These are phyloP conservation scores for Pseudococcus jackbeardsleyi DNA, from an alignment of 2,888 invertebrate genomes.

Conservation along the genomic window DNA sequence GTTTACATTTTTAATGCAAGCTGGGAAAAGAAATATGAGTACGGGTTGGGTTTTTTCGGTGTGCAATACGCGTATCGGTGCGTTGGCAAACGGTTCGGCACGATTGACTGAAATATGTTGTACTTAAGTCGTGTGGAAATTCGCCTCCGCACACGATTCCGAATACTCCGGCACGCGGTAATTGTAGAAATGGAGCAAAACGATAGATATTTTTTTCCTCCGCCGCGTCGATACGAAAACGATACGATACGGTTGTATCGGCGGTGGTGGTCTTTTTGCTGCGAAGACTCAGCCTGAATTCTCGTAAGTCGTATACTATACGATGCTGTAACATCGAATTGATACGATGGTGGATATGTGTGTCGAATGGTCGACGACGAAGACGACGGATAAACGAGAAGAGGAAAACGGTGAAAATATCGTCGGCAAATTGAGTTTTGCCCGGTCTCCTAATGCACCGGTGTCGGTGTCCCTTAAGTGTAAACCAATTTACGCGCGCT, in stretches of 20 bases:
- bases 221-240: background rate
- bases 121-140: constrained; percentile 49
- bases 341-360: constrained; percentile 14
- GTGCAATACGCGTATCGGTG: constrained; percentile 39
- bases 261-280: background rate
- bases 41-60: constrained; percentile 25
- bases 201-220: constrained; percentile 15
- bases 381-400: background rate
- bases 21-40: constrained; percentile 38
- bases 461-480: constrained; percentile 35
- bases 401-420: constrained; percentile 32
- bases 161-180: background rate
- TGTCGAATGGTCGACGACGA: background rate
- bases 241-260: background rate
- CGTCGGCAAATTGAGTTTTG: constrained; percentile 49
- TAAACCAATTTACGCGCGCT: constrained; percentile 47
- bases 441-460: constrained; percentile 40
- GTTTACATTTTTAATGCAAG: constrained; percentile 53
- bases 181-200: constrained; percentile 55
- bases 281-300: background rate
- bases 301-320: background rate
- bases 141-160: background rate
- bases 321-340: background rate
- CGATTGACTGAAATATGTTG: constrained; percentile 53
- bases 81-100: constrained; percentile 43